These are phyloP conservation scores for Diphyllodes magnificus DNA, from an alignment of 2,113 vertebrate genomes.

Conservation along the genomic window DNA sequence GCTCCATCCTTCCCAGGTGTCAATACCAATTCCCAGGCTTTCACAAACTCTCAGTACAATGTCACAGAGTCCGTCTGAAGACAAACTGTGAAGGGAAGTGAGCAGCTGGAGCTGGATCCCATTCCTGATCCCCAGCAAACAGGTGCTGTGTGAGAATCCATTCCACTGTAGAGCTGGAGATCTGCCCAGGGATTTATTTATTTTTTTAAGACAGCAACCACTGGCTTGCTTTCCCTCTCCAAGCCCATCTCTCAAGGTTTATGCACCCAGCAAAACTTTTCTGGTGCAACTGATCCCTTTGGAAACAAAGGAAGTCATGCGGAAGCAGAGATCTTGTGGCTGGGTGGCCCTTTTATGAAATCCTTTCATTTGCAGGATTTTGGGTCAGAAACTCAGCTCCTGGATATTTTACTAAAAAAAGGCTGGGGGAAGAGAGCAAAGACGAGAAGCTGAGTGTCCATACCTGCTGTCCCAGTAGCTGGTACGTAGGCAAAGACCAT, in stretches of 20 bases:
- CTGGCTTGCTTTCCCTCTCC: background rate
- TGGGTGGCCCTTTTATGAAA: background rate
- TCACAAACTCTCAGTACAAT: background rate
- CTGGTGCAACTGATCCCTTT: background rate
- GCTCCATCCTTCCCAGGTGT: background rate
- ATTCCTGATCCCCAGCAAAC: background rate
- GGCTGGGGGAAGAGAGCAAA: background rate
- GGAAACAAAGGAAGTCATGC: background rate
- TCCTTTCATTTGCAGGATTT: background rate
- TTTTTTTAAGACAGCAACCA: background rate
- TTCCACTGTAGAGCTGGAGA: background rate
- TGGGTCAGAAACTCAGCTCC: background rate
- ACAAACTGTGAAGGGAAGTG: background rate
- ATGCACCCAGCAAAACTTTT: background rate
- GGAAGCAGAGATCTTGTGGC: background rate
- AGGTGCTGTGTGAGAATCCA: background rate
- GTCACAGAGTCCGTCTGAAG: background rate
- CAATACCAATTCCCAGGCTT: background rate
- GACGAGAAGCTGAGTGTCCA: background rate
- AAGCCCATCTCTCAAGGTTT: background rate
- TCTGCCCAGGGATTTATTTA: background rate
- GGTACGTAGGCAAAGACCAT: conserved; percentile 83
- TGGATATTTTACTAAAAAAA: background rate
- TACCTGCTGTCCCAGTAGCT: conserved; percentile 90
- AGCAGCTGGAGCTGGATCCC: background rate